phyloP scores from a whole-genome alignment of 2,797 vertebrate genomes.

The Knipowitschia caucasica region DNA sequence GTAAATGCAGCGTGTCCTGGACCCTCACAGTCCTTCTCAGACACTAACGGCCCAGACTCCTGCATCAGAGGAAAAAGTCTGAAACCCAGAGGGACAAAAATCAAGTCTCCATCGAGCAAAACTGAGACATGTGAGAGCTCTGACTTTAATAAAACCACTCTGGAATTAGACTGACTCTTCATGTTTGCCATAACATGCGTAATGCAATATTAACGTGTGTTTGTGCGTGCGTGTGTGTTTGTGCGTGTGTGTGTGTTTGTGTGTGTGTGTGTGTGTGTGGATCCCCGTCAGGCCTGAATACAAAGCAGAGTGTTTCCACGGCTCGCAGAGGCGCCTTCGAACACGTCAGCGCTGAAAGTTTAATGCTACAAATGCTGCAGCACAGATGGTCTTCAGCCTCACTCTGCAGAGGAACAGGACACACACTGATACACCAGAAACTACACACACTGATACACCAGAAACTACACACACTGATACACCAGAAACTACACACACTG shows the following conservation, averaged over 20 bases:
- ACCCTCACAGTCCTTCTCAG: no score
- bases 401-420: no score
- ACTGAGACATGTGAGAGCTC: background rate
- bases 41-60: background rate
- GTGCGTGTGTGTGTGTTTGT: slow-evolving; percentile 9
- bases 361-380: no score
- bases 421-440: no score
- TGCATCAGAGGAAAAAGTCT: background rate
- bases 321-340: no score
- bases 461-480: no score
- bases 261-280: slow-evolving; percentile 4
- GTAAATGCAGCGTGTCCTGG: no score
- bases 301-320: background rate
- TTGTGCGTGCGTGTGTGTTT: slow-evolving; percentile 6
- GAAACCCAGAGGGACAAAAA: background rate
- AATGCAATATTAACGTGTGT: slow-evolving; percentile 18
- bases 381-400: no score
- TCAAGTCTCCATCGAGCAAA: background rate
- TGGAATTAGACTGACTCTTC: background rate
- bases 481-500: no score
- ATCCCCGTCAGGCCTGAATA: slow-evolving; percentile 13
- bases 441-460: no score
- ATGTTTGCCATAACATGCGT: slow-evolving; percentile 14
- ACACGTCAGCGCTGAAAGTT: no score
- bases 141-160: background rate